phyloP scores from a whole-genome alignment of 2,888 invertebrate genomes.

The Invenusta paracnida region DNA sequence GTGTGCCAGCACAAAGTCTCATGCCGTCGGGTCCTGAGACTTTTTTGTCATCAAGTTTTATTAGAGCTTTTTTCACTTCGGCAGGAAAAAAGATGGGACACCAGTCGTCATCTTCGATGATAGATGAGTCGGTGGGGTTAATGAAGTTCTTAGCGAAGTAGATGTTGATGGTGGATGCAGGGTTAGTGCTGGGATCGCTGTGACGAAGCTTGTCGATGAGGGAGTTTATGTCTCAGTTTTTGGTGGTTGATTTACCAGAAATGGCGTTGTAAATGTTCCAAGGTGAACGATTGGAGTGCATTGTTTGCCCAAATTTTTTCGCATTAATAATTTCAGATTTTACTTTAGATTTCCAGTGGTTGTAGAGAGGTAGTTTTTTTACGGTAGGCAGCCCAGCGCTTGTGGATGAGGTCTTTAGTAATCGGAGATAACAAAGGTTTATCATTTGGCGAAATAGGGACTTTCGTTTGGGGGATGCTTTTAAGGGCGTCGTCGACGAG shows the following conservation, averaged over 20 bases:
- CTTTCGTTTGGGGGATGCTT: too few relatives aligned
- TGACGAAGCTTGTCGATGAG: conserved; percentile 4
- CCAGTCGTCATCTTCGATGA: conserved; percentile 9
- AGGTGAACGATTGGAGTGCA: conserved; percentile 7
- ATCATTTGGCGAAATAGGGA: too few relatives aligned
- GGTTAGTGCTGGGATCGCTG: conserved; percentile 10
- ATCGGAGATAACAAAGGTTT: too few relatives aligned
- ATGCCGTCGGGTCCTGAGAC: neutral
- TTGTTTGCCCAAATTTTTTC: neutral
- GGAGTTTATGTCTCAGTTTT: neutral
- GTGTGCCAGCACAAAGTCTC: neutral
- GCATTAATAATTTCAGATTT: neutral
- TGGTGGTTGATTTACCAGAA: conserved; percentile 3
- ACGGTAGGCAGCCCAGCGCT: too few relatives aligned
- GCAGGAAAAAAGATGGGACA: conserved; percentile 10
- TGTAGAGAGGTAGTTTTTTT: too few relatives aligned
- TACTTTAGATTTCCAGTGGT: too few relatives aligned
- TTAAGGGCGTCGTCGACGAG: too few relatives aligned
- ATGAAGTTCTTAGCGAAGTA: conserved; percentile 1
- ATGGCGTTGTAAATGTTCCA: neutral
- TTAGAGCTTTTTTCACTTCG: neutral
- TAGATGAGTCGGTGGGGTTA: neutral
- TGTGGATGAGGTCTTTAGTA: too few relatives aligned
- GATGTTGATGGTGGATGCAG: conserved; percentile 21
- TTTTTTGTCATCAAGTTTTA: neutral